Evolutionary conservation across 2,797 vertebrate genomes (phyloP), one percentile per base, ranked within the genome.

Genomic region (Sciurus carolinensis): DNA sequence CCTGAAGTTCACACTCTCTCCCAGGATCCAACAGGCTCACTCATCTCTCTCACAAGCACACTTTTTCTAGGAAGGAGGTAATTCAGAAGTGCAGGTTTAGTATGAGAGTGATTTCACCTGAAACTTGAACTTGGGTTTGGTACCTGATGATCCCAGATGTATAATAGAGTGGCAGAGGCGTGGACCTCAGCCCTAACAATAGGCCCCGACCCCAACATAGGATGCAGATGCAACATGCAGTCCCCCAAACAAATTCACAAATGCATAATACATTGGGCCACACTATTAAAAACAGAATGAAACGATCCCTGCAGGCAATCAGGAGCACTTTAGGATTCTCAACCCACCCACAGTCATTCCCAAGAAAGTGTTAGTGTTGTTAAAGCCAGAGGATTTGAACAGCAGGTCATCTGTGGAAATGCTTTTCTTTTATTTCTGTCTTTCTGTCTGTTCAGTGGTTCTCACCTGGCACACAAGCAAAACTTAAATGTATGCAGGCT

Each of bases 341-440:
- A 36, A n/a, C 3, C 15, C 20, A 62, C 14, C 24, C 12, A 62
- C 0, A 11, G 18, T 64, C 79, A 64, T 7, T 15, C 26, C 26
- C 50, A 80, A 20, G 2, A 73, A 64, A 59, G 30, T 59, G 54
- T 75, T 13, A 36, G 6, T 50, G 94, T 87, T 71, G 5, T 77
- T 83, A 77, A 85, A 86, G 33, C 18, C 59, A 84, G 44, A 64
- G 36, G 26, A 85, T 79, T 89, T 93, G 4, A 82, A 80, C 24
- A 89, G 26, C n/a, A 91, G 52, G 54, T 81, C 18, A 81, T 66
- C 54, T 75, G 76, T 57, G 47, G 52, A 91, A 90, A 87, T 0
- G 7, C 8, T 73, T 75, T 71, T 85, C n/a, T 91, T 82, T 91
- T 54, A 87, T 88, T 85, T 96, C 66, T 87, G 22, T 54, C 57